These are phyloP conservation scores for Marronus borbonicus DNA, from an alignment of 2,888 invertebrate genomes.

Conservation along the genomic window DNA sequence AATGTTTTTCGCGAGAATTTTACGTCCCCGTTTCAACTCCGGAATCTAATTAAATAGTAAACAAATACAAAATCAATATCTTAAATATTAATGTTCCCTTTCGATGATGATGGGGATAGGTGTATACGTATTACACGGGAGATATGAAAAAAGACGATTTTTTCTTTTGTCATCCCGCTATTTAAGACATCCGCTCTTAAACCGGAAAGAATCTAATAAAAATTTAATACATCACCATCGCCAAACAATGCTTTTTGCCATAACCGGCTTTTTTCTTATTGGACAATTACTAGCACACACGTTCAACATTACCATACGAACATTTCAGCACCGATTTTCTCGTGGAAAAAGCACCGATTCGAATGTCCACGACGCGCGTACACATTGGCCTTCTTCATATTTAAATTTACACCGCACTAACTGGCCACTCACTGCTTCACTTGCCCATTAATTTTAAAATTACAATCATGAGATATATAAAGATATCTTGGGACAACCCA, in stretches of 20 bases:
- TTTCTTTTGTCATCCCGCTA: neutral
- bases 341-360: constrained; percentile 13
- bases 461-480: constrained; percentile 64
- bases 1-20: constrained; percentile 9
- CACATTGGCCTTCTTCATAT: constrained; percentile 25
- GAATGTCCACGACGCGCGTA: constrained; percentile 7
- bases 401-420: constrained; percentile 50
- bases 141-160: neutral
- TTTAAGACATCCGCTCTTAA: neutral
- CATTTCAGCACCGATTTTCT: constrained; percentile 23
- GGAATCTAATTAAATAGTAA: constrained; percentile 34
- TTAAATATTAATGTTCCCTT: constrained; percentile 28
- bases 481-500: constrained; percentile 69
- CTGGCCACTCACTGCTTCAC: constrained; percentile 27
- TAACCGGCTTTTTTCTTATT: constrained; percentile 28
- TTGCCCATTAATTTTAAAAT: constrained; percentile 65
- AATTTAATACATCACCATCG: constrained; percentile 32
- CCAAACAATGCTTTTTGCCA: constrained; percentile 11
- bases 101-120: constrained; percentile 13
- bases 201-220: neutral
- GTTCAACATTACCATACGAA: constrained; percentile 41
- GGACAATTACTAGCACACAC: constrained; percentile 23
- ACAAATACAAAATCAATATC: constrained; percentile 45
- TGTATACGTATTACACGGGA: neutral
- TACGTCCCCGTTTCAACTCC: neutral